These are phyloP conservation scores for Orientallactaga bullata DNA, from an alignment of 2,113 vertebrate species.

Conservation along the genomic window DNA sequence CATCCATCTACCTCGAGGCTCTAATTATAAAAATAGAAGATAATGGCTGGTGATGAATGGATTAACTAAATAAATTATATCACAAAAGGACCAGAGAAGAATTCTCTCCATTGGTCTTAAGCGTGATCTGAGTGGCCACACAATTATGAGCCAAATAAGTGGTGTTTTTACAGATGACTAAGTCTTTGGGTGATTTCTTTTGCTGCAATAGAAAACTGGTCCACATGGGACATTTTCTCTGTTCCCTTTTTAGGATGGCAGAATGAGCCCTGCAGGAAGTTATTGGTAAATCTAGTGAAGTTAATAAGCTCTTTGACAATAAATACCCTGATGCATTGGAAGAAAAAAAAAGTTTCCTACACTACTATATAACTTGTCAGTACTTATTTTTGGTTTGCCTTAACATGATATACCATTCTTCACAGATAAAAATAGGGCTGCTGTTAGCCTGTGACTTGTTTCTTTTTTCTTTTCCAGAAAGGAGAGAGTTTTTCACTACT, in stretches of 20 bases:
- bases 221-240: not conserved
- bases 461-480: not conserved
- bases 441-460: not conserved
- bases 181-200: not conserved
- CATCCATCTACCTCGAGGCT: not conserved
- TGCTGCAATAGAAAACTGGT: not conserved
- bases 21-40: not conserved
- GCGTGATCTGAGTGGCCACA: not conserved
- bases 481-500: not conserved
- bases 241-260: conserved; percentile 3
- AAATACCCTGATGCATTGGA: not conserved
- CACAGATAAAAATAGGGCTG: not conserved
- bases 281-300: conserved; percentile 28
- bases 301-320: not conserved
- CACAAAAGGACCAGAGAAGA: not conserved
- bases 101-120: not conserved
- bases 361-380: not conserved
- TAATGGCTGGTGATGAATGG: not conserved
- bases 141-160: conserved; percentile 34
- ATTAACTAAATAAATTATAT: not conserved
- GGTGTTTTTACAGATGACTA: conserved; percentile 38
- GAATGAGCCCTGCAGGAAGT: not conserved
- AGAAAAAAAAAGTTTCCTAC: not conserved
- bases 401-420: not conserved
- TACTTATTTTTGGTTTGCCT: not conserved